Evolutionary conservation across 2,113 vertebrate species (phyloP).

Genomic region (Chelonoidis abingdonii): DNA sequence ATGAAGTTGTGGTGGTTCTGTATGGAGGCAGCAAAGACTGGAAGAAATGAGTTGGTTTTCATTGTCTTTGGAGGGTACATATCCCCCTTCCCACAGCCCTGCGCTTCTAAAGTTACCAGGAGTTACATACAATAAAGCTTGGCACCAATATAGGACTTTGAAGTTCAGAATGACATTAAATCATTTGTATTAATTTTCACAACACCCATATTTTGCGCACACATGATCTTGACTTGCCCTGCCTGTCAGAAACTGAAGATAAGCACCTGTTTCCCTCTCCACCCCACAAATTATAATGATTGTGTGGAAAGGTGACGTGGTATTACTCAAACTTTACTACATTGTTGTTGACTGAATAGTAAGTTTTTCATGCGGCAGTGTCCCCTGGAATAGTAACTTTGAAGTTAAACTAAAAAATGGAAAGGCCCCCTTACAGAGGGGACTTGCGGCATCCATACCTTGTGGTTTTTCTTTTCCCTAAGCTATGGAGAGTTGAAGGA

Average conservation of each 20-base stretch:
- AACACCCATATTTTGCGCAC: rapidly evolving
- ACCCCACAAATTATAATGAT: rapidly evolving
- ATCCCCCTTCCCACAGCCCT: rapidly evolving
- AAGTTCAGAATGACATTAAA: not conserved
- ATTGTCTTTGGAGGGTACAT: rapidly evolving
- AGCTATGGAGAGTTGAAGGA: not conserved
- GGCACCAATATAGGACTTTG: not conserved
- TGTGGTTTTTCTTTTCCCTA: not conserved
- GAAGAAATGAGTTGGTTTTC: not conserved
- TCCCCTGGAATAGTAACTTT: not conserved
- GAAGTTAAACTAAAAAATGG: not conserved
- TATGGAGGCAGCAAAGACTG: not conserved
- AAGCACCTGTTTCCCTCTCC: not conserved
- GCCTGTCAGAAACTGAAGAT: not conserved
- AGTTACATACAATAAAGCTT: not conserved
- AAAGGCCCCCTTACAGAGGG: rapidly evolving
- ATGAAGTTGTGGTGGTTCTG: not conserved
- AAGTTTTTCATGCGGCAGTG: not conserved
- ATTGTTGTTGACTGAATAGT: not conserved
- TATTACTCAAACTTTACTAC: not conserved
- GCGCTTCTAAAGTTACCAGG: not conserved
- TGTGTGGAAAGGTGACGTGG: not conserved
- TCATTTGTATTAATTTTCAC: not conserved
- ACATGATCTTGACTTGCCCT: rapidly evolving
- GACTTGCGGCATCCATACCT: not conserved